Conservation (phyloP, 2,888 invertebrate genomes). For the Gari tellinella region DNA sequence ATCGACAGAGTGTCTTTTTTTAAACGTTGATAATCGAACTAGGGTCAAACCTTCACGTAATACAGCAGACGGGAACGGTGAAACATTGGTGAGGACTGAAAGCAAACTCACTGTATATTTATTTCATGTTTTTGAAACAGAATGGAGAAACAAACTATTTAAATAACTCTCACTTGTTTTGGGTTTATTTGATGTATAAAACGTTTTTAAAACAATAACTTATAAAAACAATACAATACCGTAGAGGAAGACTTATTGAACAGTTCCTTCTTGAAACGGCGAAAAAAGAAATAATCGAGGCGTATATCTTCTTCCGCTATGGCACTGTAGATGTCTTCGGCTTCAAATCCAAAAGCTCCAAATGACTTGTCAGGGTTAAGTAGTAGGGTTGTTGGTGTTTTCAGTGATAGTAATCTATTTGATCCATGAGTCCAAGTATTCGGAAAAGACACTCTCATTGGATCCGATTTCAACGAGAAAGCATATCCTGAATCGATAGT, state of each 20-base stretch:
- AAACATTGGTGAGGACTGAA: too few species aligned
- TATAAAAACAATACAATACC: constrained; percentile 30
- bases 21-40: too few species aligned
- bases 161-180: too few species aligned
- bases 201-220: too few species aligned
- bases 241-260: constrained; percentile 23
- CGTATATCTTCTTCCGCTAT: constrained; percentile 37
- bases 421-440: constrained; percentile 33
- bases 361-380: constrained; percentile 46
- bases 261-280: constrained; percentile 54
- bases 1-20: too few species aligned
- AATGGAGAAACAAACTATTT: too few species aligned
- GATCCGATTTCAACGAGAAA: constrained; percentile 32
- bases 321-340: constrained; percentile 46
- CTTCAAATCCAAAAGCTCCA: constrained; percentile 52
- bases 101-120: too few species aligned
- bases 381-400: constrained; percentile 40
- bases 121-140: too few species aligned
- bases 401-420: constrained; percentile 16
- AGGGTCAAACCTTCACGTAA: too few species aligned
- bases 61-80: too few species aligned
- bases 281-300: constrained; percentile 44
- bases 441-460: constrained; percentile 18
- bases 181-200: too few species aligned
- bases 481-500: constrained; percentile 42